Evolutionary conservation across 2,888 invertebrate genomes (phyloP), one percentile per base, ranked within the genome.

Genomic region (Lithophane socia): DNA sequence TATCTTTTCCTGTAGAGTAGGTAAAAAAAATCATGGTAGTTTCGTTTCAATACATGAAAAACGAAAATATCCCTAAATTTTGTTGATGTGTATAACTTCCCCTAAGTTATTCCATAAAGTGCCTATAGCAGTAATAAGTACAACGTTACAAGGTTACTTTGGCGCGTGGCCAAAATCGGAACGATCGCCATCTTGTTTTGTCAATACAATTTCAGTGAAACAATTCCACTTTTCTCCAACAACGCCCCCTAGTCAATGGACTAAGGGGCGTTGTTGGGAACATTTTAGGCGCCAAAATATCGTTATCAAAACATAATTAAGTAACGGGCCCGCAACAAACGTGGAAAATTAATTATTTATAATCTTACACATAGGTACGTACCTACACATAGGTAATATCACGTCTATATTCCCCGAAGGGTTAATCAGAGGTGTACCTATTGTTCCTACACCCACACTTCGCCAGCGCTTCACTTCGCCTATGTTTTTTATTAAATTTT

Each of bases 151-250:
- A 21, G 21, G 13, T 49, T 8, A 67, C 21, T 29, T 21, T 29
- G 13, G 21, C 12, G 49, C 21, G 21, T 67, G 67, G 66, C 1
- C 29, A 29, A 21, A 13, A 29, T 66, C 2, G 21, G 13, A 21
- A 49, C 49, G 21, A 29, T 29, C 29, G 29, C 67, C 67, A 67
- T 67, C 67, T 52, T 67, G 29, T 52, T 52, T 67, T 21, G 13
- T 21, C 21, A 67, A 52, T 29, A 24, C 3, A 47, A 24, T 47
- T 66, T 13, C 29, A 8, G 13, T 64, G 8, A 49, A 21, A 49
- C 67, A 49, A 67, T 52, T 29, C 37, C 21, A 29, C 29, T 29
- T 13, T 52, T 21, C 21, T 42, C 49, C 21, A 13, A 29, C 24
- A 49, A 29, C 18, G 18, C 4, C 1, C 1, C 8, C 4, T 49